These are phyloP conservation scores for Zaprionus tsacasi DNA, from an alignment of 1,140 invertebrate species.

Conservation along the genomic window DNA sequence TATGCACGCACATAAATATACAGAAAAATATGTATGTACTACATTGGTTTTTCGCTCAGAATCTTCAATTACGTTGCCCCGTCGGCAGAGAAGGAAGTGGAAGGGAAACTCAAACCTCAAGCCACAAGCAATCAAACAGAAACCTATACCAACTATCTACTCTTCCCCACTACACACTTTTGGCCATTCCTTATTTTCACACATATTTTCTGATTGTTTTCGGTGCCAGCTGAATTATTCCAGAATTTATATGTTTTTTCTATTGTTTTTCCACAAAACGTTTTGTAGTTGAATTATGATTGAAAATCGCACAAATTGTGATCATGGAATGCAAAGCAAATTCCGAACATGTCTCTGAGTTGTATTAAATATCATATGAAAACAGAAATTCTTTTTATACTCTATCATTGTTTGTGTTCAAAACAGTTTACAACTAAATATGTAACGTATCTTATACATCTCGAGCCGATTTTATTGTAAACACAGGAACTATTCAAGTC, in stretches of 20 bases:
- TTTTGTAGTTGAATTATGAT: conserved; percentile 73
- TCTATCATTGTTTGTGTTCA: background rate
- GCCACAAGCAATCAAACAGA: conserved; percentile 62
- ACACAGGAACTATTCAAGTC: no score
- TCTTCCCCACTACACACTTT: background rate
- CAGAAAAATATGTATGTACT: conserved; percentile 24
- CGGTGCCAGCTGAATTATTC: conserved; percentile 50
- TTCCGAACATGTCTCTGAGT: background rate
- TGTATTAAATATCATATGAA: background rate
- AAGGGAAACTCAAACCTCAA: conserved; percentile 27
- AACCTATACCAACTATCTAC: conserved; percentile 15
- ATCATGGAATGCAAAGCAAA: conserved; percentile 14
- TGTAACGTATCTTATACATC: no score
- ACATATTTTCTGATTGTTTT: conserved; percentile 50
- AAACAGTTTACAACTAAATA: no score
- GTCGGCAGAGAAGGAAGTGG: conserved; percentile 28
- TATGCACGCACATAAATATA: conserved; percentile 10
- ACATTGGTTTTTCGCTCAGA: conserved; percentile 40
- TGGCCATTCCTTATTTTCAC: conserved; percentile 15
- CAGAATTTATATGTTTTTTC: conserved; percentile 22
- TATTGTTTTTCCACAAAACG: conserved; percentile 37
- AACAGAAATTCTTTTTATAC: background rate
- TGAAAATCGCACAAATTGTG: conserved; percentile 72
- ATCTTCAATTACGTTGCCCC: conserved; percentile 44
- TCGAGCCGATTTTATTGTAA: no score